Base-by-base conservation (phyloP, 2,888 invertebrate genomes). In the Ichneumoninae sp. region DNA sequence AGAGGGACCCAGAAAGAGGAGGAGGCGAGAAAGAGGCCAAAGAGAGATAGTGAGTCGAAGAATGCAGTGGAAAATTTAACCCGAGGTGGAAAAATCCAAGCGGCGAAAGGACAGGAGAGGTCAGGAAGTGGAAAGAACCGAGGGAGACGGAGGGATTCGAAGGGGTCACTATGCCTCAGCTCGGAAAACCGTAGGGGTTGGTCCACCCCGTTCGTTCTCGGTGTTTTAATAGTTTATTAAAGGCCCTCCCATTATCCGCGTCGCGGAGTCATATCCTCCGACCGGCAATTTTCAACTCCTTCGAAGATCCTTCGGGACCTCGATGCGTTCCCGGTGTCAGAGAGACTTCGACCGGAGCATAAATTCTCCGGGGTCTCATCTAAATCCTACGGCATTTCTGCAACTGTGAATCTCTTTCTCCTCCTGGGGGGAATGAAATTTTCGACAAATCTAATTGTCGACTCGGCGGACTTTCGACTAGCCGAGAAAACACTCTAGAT, bases 181-280 rank as follows among this genome's bases (percentile, higher is more conserved):
- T 83, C 86, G 76, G 63, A 63, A 85, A 88, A 88, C 63, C 74
- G 82, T 85, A 57, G 78, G 80, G 80, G 74, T 68, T 73, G 85
- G 76, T 63, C 66, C 75, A 50, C 73, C 26, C 16, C 69, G 81
- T 50, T 57, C 52, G 78, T 60, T 69, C 73, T 57, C 70, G 83
- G 76, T 81, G 79, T 84, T 75, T 85, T 86, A 87, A 86, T 87
- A 87, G 87, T 90, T 91, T 89, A 88, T 90, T 89, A 90, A 90
- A 88, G 81, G 82, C 86, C 85, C 60, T 60, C 77, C 86, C 86
- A 85, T 89, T 89, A 88, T 86, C 83, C 76, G 83, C 74, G 80
- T 74, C 80, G 83, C 63, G 78, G 75, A 78, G 74, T 75, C 44
- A 47, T 66, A 71, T 54, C 74, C 75, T n/a, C 65, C 19, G 16